Evolutionary conservation across 1,140 invertebrate species (phyloP).

Genomic region (Zaprionus inermis): DNA sequence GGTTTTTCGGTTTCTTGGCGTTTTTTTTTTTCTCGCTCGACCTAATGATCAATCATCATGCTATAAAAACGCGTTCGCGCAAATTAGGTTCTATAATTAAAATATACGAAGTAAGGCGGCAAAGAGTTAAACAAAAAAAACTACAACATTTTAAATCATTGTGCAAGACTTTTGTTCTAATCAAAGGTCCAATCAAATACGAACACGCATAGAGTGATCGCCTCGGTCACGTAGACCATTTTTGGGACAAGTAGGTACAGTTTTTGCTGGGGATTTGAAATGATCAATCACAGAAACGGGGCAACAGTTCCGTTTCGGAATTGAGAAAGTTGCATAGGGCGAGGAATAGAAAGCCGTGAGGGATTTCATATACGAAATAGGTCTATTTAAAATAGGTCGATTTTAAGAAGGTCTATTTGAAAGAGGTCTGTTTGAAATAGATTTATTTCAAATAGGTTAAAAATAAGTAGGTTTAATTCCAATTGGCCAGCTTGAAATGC

Average conservation of each 20-base stretch:
- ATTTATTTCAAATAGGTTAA: neutral
- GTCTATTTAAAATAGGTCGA: neutral
- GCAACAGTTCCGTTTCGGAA: slow-evolving; percentile 59
- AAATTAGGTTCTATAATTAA: slow-evolving; percentile 82
- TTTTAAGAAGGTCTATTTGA: neutral
- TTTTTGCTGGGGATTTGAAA: slow-evolving; percentile 27
- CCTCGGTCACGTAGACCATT: slow-evolving; percentile 71
- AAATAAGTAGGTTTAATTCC: too few relatives aligned
- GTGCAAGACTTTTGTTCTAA: slow-evolving; percentile 67
- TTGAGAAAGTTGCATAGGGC: slow-evolving; percentile 33
- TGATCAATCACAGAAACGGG: slow-evolving; percentile 63
- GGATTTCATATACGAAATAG: too few relatives aligned
- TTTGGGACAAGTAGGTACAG: slow-evolving; percentile 50
- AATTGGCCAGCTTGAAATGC: too few relatives aligned
- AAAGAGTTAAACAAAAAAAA: slow-evolving; percentile 37
- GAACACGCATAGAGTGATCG: slow-evolving; percentile 22
- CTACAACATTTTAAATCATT: slow-evolving; percentile 46
- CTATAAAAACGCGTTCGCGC: slow-evolving; percentile 53
- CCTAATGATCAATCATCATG: slow-evolving; percentile 77
- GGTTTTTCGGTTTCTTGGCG: slow-evolving; percentile 27
- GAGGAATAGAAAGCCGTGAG: slow-evolving; percentile 14
- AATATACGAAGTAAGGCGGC: slow-evolving; percentile 54
- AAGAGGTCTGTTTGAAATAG: neutral
- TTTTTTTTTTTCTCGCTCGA: slow-evolving; percentile 38
- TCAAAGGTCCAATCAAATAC: slow-evolving; percentile 49